Percentiles rank a stretch among this genome's conserved stretches.
These are phyloP conservation scores for Oryzias celebensis DNA, from an alignment of 2,113 vertebrate genomes.

Conservation along the genomic window DNA sequence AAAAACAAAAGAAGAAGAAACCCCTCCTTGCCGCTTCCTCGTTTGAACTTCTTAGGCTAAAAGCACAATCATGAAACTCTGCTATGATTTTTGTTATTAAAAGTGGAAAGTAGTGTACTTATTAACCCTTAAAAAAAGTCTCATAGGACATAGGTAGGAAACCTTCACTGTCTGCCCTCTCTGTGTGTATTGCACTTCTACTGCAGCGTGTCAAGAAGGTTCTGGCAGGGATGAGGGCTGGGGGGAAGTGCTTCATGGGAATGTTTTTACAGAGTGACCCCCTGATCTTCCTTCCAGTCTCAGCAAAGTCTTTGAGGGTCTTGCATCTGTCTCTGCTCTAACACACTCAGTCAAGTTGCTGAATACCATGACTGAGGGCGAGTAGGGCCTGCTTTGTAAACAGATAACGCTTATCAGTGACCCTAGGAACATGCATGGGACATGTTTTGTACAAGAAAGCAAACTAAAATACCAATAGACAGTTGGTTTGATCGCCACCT, in stretches of 20 bases:
- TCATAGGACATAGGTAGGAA: slow-evolving; percentile 14
- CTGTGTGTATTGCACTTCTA: slow-evolving; percentile 14
- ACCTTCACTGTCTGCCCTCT: slow-evolving; percentile 17
- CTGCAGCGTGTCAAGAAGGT: slow-evolving; percentile 59
- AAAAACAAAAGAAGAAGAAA: too few species aligned
- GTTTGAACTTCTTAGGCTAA: too few species aligned
- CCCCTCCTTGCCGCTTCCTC: too few species aligned
- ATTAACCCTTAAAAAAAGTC: slow-evolving; percentile 1
- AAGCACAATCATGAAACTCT: too few species aligned
- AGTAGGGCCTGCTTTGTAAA: slow-evolving; percentile 46
- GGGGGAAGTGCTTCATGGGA: slow-evolving; percentile 73
- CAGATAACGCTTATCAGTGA: slow-evolving; percentile 69
- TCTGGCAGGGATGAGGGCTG: slow-evolving; percentile 54
- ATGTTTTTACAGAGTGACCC: slow-evolving; percentile 80
- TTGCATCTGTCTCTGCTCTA: slow-evolving; percentile 55
- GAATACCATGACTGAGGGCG: slow-evolving; percentile 20
- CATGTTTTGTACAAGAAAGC: slow-evolving; percentile 31
- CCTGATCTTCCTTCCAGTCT: slow-evolving; percentile 80
- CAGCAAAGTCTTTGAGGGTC: slow-evolving; percentile 52
- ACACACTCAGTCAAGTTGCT: slow-evolving; percentile 60
- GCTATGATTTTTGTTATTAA: neutral
- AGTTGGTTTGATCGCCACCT: slow-evolving; percentile 11
- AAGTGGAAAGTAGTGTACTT: neutral
- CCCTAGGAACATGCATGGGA: slow-evolving; percentile 41
- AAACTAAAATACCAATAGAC: slow-evolving; percentile 2